Conservation (phyloP, 2,888 invertebrate genomes). For the Aleiodes testaceus region DNA sequence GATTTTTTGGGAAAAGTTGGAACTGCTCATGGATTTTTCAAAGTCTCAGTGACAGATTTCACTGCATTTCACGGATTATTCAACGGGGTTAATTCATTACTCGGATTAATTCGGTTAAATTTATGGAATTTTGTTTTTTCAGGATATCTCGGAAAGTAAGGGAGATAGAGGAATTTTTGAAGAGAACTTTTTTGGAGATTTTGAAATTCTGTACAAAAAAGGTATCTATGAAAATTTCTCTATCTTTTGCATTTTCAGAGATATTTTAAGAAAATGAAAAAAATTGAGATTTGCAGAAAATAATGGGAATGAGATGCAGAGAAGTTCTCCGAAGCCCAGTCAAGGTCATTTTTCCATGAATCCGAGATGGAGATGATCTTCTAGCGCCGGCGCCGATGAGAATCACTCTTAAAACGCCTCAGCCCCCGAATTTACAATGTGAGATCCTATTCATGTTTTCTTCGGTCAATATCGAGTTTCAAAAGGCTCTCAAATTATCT, state of each 20-base stretch:
- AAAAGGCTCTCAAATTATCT: constrained; percentile 63
- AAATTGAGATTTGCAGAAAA: too few species aligned
- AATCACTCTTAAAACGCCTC: too few species aligned
- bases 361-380: not conserved
- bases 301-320: too few species aligned
- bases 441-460: constrained; percentile 11
- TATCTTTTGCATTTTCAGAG: too few species aligned
- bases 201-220: too few species aligned
- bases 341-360: not conserved
- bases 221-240: too few species aligned
- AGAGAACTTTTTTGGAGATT: too few species aligned
- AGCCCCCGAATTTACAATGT: constrained; percentile 1
- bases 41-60: constrained; percentile 17
- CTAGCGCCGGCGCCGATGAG: constrained; percentile 52
- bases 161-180: too few species aligned
- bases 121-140: not conserved
- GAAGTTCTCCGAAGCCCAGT: not conserved
- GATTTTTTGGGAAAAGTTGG: constrained; percentile 57
- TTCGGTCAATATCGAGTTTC: constrained; percentile 52
- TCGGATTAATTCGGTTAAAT: not conserved
- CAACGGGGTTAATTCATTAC: not conserved
- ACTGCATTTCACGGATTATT: constrained; percentile 8
- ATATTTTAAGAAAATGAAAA: too few species aligned
- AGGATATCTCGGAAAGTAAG: too few species aligned
- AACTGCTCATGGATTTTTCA: not conserved